These are phyloP conservation scores for Heliconius hermathena DNA, from an alignment of 1,140 invertebrate species.

Conservation along the genomic window DNA sequence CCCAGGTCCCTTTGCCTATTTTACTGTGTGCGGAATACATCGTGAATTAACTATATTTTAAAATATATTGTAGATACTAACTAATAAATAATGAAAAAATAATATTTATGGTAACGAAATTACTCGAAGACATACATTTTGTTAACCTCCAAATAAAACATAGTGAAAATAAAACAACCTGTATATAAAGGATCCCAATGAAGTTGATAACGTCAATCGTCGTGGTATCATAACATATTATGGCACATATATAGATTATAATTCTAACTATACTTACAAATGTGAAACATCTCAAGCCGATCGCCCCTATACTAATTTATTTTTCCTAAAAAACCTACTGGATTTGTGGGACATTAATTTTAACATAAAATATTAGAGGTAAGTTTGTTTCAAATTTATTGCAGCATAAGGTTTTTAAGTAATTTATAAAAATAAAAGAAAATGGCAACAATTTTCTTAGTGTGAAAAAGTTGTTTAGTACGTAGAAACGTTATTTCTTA, in stretches of 20 bases:
- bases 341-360: not conserved
- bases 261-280: not conserved
- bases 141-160: not conserved
- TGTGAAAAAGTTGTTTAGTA: too few species aligned
- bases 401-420: too few species aligned
- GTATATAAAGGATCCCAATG: conserved; percentile 29
- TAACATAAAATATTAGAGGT: not conserved
- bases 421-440: not conserved
- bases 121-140: not conserved
- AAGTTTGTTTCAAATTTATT: not conserved
- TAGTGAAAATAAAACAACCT: conserved; percentile 17
- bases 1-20: too few species aligned
- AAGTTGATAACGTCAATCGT: conserved; percentile 51
- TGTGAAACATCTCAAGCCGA: not conserved
- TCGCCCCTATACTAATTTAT: not conserved
- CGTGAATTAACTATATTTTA: too few species aligned
- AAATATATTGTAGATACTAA: too few species aligned
- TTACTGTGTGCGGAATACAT: too few species aligned
- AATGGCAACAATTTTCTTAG: not conserved
- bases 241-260: conserved; percentile 4
- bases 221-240: conserved; percentile 28
- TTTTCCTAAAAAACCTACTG: not conserved
- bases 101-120: not conserved
- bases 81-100: too few species aligned
- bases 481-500: too few species aligned